Percentiles rank a stretch among this genome's conserved stretches.
These are phyloP conservation scores for Eucriotettix oculatus DNA, from an alignment of 2,888 invertebrate species.

Conservation along the genomic window DNA sequence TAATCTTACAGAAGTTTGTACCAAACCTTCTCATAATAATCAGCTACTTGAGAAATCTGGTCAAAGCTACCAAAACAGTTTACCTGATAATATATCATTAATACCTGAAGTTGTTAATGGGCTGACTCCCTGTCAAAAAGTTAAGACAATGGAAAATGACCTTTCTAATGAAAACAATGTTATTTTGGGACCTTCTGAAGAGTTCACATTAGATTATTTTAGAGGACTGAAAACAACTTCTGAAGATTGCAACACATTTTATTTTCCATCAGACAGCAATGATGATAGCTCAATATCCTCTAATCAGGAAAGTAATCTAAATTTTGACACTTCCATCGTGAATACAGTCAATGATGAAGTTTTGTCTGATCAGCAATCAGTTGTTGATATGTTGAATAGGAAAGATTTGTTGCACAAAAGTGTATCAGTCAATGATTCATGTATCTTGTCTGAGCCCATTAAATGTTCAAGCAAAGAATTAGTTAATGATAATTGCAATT, in stretches of 20 bases:
- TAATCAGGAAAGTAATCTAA: not conserved
- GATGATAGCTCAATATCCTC: not conserved
- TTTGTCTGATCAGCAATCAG: not conserved
- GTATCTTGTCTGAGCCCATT: not conserved
- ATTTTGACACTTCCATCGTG: not conserved
- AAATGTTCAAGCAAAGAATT: not conserved
- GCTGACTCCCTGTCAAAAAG: no score
- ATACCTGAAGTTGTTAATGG: no score
- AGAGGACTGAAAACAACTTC: constrained; percentile 32
- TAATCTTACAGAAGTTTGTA: no score
- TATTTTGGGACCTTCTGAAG: constrained; percentile 39
- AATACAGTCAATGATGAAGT: not conserved
- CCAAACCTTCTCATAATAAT: no score
- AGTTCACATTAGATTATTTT: constrained; percentile 33
- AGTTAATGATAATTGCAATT: not conserved
- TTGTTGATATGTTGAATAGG: not conserved
- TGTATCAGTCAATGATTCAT: not conserved
- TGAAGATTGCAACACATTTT: constrained; percentile 8
- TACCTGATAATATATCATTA: no score
- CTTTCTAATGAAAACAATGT: constrained; percentile 28
- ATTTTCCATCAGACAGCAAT: not conserved
- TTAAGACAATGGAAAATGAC: no score
- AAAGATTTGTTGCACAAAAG: not conserved
- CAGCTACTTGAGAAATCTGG: no score
- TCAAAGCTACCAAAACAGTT: no score